Evolutionary conservation across 1,140 invertebrate species (phyloP).

Genomic region (Drosophila biarmipes): DNA sequence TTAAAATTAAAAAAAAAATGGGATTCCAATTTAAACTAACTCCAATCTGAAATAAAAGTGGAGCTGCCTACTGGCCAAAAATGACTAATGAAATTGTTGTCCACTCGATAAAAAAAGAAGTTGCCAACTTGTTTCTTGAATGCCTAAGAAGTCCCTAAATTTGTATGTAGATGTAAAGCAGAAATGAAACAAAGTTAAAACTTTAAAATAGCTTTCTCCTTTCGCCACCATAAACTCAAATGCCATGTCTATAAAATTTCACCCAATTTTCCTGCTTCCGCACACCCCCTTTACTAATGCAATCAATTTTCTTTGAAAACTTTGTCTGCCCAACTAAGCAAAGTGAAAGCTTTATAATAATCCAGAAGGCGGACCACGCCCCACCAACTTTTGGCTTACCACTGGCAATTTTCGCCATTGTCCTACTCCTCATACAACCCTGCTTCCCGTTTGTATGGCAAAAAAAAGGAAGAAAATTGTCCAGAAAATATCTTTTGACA

Average conservation of each 20-base stretch:
- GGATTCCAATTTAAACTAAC: neutral
- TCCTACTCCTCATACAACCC: neutral
- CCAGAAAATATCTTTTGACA: constrained; percentile 75
- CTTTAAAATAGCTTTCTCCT: neutral
- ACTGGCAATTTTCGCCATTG: constrained; percentile 56
- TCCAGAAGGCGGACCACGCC: constrained; percentile 26
- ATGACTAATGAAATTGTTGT: neutral
- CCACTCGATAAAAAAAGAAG: too few relatives aligned
- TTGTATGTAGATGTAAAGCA: neutral
- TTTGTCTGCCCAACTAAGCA: constrained; percentile 58
- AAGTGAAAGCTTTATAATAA: constrained; percentile 56
- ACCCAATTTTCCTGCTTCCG: neutral
- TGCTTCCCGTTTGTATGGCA: constrained; percentile 4
- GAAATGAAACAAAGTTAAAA: neutral
- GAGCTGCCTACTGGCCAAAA: neutral
- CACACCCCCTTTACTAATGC: constrained; percentile 39
- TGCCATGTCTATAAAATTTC: neutral
- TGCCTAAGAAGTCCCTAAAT: neutral
- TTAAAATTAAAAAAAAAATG: neutral
- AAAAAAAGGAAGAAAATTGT: constrained; percentile 55
- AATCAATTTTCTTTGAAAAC: constrained; percentile 74
- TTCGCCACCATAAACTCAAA: neutral
- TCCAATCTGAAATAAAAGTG: neutral
- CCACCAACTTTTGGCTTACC: constrained; percentile 47
- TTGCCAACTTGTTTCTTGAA: neutral